phyloP scores from a whole-genome alignment of 1,140 invertebrate genomes.

The Trichogramma pretiosum region DNA sequence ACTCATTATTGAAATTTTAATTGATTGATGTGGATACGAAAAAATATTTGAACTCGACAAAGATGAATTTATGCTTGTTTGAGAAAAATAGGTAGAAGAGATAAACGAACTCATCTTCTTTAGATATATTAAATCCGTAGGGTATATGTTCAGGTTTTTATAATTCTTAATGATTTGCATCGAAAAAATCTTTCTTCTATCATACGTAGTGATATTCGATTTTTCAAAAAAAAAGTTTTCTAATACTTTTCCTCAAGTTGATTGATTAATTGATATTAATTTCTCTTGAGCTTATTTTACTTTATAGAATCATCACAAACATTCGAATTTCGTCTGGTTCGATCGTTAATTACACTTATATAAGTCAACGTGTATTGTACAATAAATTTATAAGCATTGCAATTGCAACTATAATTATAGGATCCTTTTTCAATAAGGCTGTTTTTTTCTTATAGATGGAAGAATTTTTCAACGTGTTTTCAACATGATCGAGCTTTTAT shows the following conservation, averaged over 20 bases:
- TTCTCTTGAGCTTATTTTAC: constrained; percentile 12
- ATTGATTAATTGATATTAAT: constrained; percentile 7
- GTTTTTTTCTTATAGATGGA: constrained; percentile 31
- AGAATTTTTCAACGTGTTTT: constrained; percentile 30
- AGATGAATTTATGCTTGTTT: no score
- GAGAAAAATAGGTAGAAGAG: no score
- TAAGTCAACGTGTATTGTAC: constrained; percentile 22
- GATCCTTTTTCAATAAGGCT: constrained; percentile 32
- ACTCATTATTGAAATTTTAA: no score
- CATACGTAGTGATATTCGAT: no score
- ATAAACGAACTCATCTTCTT: no score
- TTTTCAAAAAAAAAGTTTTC: no score
- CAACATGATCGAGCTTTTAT: constrained; percentile 9
- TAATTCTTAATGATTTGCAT: constrained; percentile 10
- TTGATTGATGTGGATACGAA: no score
- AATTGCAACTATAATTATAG: no score
- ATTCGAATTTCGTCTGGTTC: constrained; percentile 17
- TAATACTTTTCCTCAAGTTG: constrained; percentile 2
- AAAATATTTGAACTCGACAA: no score
- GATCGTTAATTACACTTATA: constrained; percentile 21
- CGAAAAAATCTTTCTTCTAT: constrained; percentile 3
- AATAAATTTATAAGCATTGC: constrained; percentile 22
- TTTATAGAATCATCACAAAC: constrained; percentile 16
- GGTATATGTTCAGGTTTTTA: no score
- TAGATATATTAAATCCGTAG: no score